Base-by-base conservation (phyloP, 2,888 invertebrate genomes). In the Stenichneumon culpator region DNA sequence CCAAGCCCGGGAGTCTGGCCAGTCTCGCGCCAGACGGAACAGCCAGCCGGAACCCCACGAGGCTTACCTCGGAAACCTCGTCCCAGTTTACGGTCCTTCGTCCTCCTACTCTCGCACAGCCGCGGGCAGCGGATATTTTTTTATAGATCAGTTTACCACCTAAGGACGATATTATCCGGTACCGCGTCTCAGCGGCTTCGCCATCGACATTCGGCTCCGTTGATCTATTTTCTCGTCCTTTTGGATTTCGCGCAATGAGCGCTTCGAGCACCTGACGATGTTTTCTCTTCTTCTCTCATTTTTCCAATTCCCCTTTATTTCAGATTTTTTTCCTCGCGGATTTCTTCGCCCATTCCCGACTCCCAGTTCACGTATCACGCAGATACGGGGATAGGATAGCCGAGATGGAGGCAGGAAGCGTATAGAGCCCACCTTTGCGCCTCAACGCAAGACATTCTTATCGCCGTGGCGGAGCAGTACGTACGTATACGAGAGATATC, bases 361-460 rank as follows among this genome's bases (percentile, higher is more conserved):
- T 72, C 36, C 28, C 47, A 16, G 67, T 72, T 52, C 54, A 22
- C 50, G 77, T 69, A 44, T 63, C 79, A 44, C 69, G n/a, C 60
- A 70, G 60, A 60, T 60, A 60, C 14, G 57, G 82, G 82, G 86
- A 88, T 88, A 86, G 87, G 75, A 79, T 75, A 44, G 83, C 69
- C 83, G 60, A 79, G 73, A 79, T 69, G 68, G 68, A 67, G 75
- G 70, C 77, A 74, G 78, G 82, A 87, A 80, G 83, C 7, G 65
- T 67, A 75, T 36, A 65, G 32, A 65, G 16, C 11, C 86, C 82
- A 69, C 78, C 80, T 78, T 84, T 65, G 16, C 79, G 19, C 75
- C 65, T 69, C 65, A 65, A 82, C 72, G 75, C 63, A 65, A 19
- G 87, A 87, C 88, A 86, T 88, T 88, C 91, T 91, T 91, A 91